Base-by-base conservation (phyloP, 1,140 invertebrate species). In the Danaus plexippus region DNA sequence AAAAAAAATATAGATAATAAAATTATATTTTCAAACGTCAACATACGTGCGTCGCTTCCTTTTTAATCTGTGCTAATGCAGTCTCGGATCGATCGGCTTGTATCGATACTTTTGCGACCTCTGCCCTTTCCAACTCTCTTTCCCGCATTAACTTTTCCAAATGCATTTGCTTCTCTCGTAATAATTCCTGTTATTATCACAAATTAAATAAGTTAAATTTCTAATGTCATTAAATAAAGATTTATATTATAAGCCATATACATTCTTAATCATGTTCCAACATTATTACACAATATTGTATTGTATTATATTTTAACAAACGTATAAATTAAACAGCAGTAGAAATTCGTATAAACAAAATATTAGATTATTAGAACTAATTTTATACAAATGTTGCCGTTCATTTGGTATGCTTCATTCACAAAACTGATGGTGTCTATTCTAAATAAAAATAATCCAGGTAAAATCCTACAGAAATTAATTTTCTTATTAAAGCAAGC, bases 131-230 rank as follows among this genome's bases (percentile, higher is more conserved):
- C 61, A 97, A 77, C 73, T 98, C 96, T 54, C 95, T 86, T 77
- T 98, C 96, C 59, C 93, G 93, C 77, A 97, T 90, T 45, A 98
- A 88, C 70, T 95, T 92, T 73, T 97, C 95, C 66, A 98, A 93
- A 71, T 98, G 95, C 60, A 95, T 92, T 75, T 97, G 95, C 79
- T 97, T 98, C 80, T 98, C 96, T 77, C 95, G 94, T 56, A 98
- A 85, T 22, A 95, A 88, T 78, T 97, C 96, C 96, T 98, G 77
- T 71, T 32, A 18, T 54, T 57, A 15, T 12, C 22, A 32, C 22
- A 32, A 52, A 55, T 44, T n/a, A 49, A 48, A 12, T 44, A 32
- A 18, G 41, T 55, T 5, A 55, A 43, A 11, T 11, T 22, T 13
- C 7, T 18, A 9, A 32, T 50, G 7, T 5, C 22, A 32, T 32